Percentiles rank a stretch among this genome's conserved stretches.
These are phyloP conservation scores for Oreotrochilus melanogaster DNA, from an alignment of 2,113 vertebrate genomes.

Conservation along the genomic window DNA sequence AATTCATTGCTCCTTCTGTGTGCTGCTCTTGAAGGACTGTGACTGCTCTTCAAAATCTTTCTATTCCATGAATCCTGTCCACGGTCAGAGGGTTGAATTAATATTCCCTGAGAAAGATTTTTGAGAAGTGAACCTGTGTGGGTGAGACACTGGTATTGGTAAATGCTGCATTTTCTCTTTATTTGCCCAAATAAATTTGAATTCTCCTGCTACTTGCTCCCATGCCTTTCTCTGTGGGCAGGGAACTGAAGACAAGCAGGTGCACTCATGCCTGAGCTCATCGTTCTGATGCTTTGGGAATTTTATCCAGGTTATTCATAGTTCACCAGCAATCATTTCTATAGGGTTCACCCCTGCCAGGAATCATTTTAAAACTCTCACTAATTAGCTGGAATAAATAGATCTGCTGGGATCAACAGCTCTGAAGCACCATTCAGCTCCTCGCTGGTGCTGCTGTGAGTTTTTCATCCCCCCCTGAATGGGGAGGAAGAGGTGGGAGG, in stretches of 20 bases:
- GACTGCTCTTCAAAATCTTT: background rate
- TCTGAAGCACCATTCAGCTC: background rate
- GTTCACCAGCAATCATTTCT: conserved; percentile 16
- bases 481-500: background rate
- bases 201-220: background rate
- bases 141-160: background rate
- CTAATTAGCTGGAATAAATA: conserved; percentile 39
- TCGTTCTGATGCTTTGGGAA: background rate
- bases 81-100: background rate
- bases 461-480: background rate
- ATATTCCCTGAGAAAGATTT: accelerated
- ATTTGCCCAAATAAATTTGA: background rate
- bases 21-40: background rate
- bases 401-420: background rate
- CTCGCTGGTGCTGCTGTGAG: background rate
- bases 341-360: conserved; percentile 1
- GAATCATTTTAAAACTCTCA: background rate
- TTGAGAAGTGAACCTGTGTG: background rate
- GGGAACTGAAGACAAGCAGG: background rate
- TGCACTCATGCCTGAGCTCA: background rate
- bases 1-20: background rate
- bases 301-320: conserved; percentile 44
- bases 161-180: background rate
- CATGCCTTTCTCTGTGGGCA: background rate
- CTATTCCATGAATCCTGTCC: background rate